phyloP scores from a whole-genome alignment of 2,888 invertebrate genomes.

The Drosophila incognita region DNA sequence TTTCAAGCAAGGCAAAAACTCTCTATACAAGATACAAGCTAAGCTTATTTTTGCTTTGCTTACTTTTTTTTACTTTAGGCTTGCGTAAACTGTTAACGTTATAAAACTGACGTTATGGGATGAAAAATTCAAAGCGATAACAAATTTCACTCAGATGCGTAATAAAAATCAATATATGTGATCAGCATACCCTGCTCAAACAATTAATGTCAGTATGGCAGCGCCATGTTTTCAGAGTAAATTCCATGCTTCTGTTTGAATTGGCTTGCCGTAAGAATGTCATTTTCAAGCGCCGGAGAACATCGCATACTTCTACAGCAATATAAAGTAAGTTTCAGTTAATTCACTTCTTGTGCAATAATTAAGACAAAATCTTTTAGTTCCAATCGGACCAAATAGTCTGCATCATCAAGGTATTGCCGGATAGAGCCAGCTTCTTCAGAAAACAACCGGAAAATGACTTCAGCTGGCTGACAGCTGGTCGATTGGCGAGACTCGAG shows the following conservation, averaged over 20 bases:
- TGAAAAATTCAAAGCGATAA: not conserved
- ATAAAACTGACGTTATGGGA: not conserved
- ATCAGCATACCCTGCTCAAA: not conserved
- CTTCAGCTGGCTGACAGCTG: slow-evolving; percentile 58
- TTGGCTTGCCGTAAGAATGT: slow-evolving; percentile 37
- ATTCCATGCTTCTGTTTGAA: slow-evolving; percentile 21
- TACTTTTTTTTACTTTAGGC: not conserved
- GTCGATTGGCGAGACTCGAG: slow-evolving; percentile 55
- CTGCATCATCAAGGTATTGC: slow-evolving; percentile 54
- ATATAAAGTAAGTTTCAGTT: slow-evolving; percentile 41
- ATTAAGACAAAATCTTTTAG: slow-evolving; percentile 22
- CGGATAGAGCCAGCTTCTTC: slow-evolving; percentile 31
- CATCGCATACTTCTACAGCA: slow-evolving; percentile 56
- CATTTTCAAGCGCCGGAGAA: slow-evolving; percentile 40
- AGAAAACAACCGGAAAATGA: slow-evolving; percentile 30
- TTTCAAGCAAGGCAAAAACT: not conserved
- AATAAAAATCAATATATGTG: not conserved
- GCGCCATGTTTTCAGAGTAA: not conserved
- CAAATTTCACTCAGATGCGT: not conserved
- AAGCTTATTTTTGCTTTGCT: not conserved
- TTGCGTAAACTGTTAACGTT: not conserved
- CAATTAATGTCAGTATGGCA: slow-evolving; percentile 16
- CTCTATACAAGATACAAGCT: no score
- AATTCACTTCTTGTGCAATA: accelerated
- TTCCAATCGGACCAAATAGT: slow-evolving; percentile 38